These are phyloP conservation scores for Prunella himalayana DNA, from an alignment of 2,113 vertebrate genomes.

Conservation along the genomic window DNA sequence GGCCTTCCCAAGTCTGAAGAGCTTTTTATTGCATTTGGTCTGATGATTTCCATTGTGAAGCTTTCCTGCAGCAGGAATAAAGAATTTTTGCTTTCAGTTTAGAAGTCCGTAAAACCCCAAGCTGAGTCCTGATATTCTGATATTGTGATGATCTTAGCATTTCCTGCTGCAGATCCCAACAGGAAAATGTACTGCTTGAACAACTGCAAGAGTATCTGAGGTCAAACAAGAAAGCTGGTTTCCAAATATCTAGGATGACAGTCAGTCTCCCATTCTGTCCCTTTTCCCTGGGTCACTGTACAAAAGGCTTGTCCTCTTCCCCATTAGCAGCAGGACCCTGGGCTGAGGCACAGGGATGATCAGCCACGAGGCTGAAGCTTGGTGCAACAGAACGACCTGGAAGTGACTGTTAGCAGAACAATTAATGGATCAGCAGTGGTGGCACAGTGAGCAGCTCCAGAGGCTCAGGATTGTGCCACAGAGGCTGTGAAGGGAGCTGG, in stretches of 20 bases:
- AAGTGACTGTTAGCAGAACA: background rate
- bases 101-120: background rate
- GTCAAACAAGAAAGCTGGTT: background rate
- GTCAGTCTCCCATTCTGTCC: background rate
- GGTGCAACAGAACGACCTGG: background rate
- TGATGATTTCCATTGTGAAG: background rate
- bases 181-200: background rate
- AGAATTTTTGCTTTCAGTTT: background rate
- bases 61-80: background rate
- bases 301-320: background rate
- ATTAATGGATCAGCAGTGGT: background rate
- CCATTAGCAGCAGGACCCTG: background rate
- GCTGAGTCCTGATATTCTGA: background rate
- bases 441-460: background rate
- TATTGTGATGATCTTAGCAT: background rate
- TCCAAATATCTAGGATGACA: background rate
- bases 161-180: background rate
- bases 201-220: background rate
- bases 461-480: background rate
- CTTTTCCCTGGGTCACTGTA: background rate
- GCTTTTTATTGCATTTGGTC: background rate
- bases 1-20: background rate
- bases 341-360: background rate
- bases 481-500: background rate
- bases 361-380: background rate